Conservation (phyloP, 2,113 vertebrate genomes). For the Datnioides undecimradiatus region DNA sequence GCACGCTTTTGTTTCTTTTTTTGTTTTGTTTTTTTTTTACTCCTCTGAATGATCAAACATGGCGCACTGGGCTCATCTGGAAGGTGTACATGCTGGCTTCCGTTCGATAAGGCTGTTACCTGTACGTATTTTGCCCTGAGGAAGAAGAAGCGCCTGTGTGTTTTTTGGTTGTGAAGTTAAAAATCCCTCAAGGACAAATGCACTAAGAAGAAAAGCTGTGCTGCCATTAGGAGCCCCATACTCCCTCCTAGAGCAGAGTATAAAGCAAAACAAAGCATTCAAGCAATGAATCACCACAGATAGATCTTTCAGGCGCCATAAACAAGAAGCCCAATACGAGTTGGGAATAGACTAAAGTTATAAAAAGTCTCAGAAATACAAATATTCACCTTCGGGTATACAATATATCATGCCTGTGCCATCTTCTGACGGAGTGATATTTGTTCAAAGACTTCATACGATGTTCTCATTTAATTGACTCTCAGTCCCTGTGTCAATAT, state of each 20-base stretch:
- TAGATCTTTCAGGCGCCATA: conserved; percentile 72
- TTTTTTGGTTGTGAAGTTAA: conserved; percentile 72
- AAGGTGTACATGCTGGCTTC: conserved; percentile 59
- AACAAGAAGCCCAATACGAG: conserved; percentile 72
- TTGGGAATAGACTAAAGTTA: conserved; percentile 69
- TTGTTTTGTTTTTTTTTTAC: conserved; percentile 1
- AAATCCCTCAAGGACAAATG: conserved; percentile 80
- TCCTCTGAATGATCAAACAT: conserved; percentile 63
- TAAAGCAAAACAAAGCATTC: conserved; percentile 76
- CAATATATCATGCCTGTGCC: conserved; percentile 51
- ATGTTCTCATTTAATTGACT: conserved; percentile 68
- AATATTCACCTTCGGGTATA: conserved; percentile 73
- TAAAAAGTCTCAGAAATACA: conserved; percentile 73
- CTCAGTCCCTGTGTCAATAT: conserved; percentile 55
- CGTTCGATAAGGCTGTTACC: conserved; percentile 71
- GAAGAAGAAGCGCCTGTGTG: conserved; percentile 64
- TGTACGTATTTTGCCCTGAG: conserved; percentile 66
- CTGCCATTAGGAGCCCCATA: conserved; percentile 66
- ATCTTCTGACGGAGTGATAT: conserved; percentile 60
- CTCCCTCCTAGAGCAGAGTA: conserved; percentile 57
- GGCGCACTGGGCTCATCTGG: conserved; percentile 63
- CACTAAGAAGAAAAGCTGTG: conserved; percentile 66
- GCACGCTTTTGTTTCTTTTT: conserved; percentile 17
- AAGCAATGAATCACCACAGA: conserved; percentile 75
- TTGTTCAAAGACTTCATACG: conserved; percentile 58